phyloP scores from a whole-genome alignment of 2,888 invertebrate genomes.

The Stenodema calcarata region DNA sequence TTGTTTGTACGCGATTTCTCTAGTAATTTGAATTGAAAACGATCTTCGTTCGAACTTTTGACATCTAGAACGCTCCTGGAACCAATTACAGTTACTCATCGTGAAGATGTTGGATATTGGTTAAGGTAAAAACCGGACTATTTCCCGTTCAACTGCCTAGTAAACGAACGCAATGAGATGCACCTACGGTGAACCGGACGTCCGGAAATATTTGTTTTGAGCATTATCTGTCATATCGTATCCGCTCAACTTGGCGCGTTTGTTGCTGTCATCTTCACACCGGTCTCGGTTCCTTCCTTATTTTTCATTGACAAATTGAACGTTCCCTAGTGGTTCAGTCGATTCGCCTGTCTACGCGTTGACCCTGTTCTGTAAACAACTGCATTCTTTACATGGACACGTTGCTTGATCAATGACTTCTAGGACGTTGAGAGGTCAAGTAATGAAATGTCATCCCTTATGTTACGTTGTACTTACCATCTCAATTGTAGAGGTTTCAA shows the following conservation, averaged over 20 bases:
- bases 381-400: background rate
- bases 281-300: no score
- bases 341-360: background rate
- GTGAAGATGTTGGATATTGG: conserved; percentile 38
- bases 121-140: background rate
- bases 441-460: background rate
- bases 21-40: background rate
- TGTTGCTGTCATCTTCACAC: background rate
- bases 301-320: background rate
- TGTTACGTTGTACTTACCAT: no score
- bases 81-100: background rate
- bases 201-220: background rate
- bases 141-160: background rate
- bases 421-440: background rate
- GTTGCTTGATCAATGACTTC: background rate
- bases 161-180: background rate
- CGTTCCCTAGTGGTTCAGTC: no score
- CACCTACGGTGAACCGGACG: background rate
- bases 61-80: background rate
- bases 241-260: background rate
- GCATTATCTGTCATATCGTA: background rate
- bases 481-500: no score
- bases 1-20: background rate
- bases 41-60: background rate
- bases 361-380: background rate